Evolutionary conservation across 2,113 vertebrate species (phyloP).

Genomic region (Lophochroa leadbeateri): DNA sequence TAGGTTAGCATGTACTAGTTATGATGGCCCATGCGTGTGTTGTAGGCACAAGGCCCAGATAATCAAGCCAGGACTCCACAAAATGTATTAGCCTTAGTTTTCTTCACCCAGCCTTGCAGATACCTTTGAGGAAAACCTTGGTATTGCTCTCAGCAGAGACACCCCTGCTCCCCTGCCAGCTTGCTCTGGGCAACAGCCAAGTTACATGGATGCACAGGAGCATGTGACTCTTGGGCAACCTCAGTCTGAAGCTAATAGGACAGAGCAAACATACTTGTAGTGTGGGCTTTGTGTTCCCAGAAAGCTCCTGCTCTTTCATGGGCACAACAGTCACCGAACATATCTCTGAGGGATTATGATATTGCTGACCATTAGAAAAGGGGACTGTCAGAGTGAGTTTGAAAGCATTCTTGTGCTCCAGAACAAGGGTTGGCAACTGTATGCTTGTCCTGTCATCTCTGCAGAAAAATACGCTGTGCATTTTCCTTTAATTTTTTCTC

Average conservation of each 20-base stretch:
- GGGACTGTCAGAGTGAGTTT: neutral
- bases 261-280: neutral
- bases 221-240: neutral
- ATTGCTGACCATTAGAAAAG: neutral
- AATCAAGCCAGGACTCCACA: neutral
- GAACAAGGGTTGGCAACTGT: neutral
- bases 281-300: neutral
- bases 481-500: neutral
- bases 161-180: neutral
- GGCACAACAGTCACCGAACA: neutral
- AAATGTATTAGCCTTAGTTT: neutral
- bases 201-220: neutral
- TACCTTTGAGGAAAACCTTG: neutral
- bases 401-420: neutral
- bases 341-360: neutral
- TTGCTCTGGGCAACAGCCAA: neutral
- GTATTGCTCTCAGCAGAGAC: neutral
- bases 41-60: neutral
- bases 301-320: neutral
- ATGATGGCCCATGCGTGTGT: neutral
- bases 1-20: neutral
- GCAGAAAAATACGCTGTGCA: neutral
- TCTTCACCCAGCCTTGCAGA: neutral
- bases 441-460: neutral
- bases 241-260: neutral